Evolutionary conservation across 2,113 vertebrate genomes (phyloP), one percentile per base, ranked within the genome.

Genomic region (Lophotis ruficrista): DNA sequence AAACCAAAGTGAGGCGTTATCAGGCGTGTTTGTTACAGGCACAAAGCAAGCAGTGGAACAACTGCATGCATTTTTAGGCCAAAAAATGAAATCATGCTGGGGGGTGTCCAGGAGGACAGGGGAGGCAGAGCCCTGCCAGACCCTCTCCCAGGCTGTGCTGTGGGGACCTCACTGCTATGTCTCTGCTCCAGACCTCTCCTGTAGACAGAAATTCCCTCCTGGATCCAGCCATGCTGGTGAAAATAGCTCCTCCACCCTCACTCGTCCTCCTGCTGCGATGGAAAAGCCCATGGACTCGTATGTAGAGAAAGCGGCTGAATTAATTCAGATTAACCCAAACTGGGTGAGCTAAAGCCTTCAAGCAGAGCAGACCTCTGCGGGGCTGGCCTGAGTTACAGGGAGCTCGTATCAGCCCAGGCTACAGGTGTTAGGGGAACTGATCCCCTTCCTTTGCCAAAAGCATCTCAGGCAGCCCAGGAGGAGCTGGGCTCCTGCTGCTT

Each of bases 341-440:
- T 7, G 12, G 0, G 0, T 10, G 13, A 53, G 28, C 8, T 45
- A 37, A 65, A 83, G 33, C 23, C 37, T 27, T 37, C 47, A 14
- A 38, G 45, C 33, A 60, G 61, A 60, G 18, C 0, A 4, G 12
- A 57, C 19, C 6, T 56, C 51, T 4, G 1, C 0, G 2, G 43
- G 47, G n/a, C 41, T 77, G 76, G 62, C n/a, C 41, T 25, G 62
- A 28, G 12, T 33, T 51, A 16, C 31, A 21, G 17, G 24, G 31
- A 71, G 43, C 35, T 65, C 1, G 0, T 31, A 3, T 43, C 62
- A 78, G 56, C 60, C 25, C 0, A 0, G 35, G 14, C 50, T 64
- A 16, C n/a, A 51, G 62, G 37, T 43, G 35, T 13, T 1, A 17
- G 53, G 30, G 9, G 14, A 64, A 7, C 27, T 28, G 22, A 31